Base-by-base conservation (phyloP, 2,888 invertebrate species). In the Cephus rjabovi region DNA sequence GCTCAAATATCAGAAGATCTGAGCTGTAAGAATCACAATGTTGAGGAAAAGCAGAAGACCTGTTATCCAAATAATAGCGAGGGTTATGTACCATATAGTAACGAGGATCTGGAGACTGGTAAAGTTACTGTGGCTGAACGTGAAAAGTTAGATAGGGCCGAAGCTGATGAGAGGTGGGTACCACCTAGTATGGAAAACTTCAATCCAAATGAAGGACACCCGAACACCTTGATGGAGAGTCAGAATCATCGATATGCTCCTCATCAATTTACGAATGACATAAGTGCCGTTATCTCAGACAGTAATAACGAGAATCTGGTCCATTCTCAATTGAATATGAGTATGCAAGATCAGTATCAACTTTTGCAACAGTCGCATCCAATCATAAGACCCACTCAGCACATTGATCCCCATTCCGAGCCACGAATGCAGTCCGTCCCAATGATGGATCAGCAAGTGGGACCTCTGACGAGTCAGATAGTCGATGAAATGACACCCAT, bases 141-240 rank as follows among this genome's bases (percentile, higher is more conserved):
- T 69, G 91, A 91, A 68, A 92, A 92, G 76, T 86, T 92, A 37
- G 92, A 93, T 80, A 90, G 91, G 33, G 91, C 92, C 11, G 92
- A 93, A 83, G 93, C 93, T 4, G 94, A 94, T 83, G 94, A 94
- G 86, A 90, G 94, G 80, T 95, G 95, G 94, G 94, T 94, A 23
- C 94, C 94, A 31, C 94, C 94, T 3, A 93, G 93, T 83, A 92
- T 92, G 33, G 91, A 92, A 1, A 88, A 82, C 31, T 90, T 91
- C 78, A 89, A 90, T 82, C 86, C 89, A 4, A 87, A 86, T 73
- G 90, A 90, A 56, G 86, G 88, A 35, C 89, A 88, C 31, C 68
- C 91, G 12, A 89, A 86, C 79, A 87, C 89, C 74, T 81, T 91
- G 3, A 89, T 90, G 77, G 91, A 91, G 31, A 88, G 87, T 40